Conservation (phyloP, 1,140 invertebrate genomes). For the Orchestia grillus region DNA sequence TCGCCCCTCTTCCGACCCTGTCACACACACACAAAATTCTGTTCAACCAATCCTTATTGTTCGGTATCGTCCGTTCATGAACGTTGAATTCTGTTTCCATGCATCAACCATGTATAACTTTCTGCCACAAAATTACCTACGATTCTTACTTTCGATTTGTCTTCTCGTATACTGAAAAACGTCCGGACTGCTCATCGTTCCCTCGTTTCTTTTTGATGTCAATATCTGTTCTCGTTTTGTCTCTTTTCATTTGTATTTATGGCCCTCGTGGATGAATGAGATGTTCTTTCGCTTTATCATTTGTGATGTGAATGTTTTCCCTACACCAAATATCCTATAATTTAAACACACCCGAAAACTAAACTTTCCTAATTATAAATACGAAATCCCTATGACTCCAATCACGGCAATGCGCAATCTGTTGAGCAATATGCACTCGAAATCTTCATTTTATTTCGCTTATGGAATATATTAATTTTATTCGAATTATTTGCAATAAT, state of each 20-base stretch:
- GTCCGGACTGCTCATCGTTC: background rate
- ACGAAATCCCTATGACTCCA: background rate
- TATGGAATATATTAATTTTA: background rate
- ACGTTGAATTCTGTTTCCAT: background rate
- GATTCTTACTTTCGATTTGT: background rate
- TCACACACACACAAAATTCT: background rate
- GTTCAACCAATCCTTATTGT: background rate
- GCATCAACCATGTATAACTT: background rate
- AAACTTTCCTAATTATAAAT: background rate
- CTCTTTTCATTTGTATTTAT: background rate
- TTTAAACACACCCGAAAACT: background rate
- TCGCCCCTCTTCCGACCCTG: background rate
- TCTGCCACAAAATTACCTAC: background rate
- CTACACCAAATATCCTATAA: background rate
- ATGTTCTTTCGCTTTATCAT: background rate
- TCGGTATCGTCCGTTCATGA: background rate
- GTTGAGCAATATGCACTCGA: background rate
- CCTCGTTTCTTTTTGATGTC: background rate
- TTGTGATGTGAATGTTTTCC: constrained; percentile 40
- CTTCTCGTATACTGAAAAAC: background rate
- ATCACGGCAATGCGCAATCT: background rate
- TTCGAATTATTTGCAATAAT: background rate
- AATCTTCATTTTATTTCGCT: background rate
- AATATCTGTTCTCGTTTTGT: background rate
- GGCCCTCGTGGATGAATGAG: background rate